Evolutionary conservation across 2,113 vertebrate species (phyloP).

Genomic region (Archilochus colubris): DNA sequence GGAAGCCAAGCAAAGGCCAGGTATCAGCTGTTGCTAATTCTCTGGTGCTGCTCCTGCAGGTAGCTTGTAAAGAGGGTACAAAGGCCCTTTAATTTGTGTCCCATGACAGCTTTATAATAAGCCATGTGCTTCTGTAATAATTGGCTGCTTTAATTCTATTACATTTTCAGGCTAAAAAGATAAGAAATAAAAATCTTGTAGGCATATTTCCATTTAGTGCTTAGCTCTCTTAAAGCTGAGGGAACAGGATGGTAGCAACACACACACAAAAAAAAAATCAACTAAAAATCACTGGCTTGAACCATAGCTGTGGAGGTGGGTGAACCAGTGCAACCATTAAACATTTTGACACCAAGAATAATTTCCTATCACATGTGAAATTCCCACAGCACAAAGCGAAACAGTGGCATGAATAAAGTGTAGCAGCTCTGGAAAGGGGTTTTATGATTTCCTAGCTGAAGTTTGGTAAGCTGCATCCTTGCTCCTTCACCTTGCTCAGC

Average conservation of each 20-base stretch:
- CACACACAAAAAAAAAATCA: not conserved
- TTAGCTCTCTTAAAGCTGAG: not conserved
- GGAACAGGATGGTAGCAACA: not conserved
- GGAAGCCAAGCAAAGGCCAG: not conserved
- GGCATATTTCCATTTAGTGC: not conserved
- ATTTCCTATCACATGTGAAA: not conserved
- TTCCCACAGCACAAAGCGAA: not conserved
- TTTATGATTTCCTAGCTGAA: not conserved
- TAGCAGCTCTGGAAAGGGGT: not conserved
- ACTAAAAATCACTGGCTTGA: not conserved
- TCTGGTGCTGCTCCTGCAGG: not conserved
- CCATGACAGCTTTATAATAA: not conserved
- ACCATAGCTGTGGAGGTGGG: not conserved
- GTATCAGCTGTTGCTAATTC: not conserved
- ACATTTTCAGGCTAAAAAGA: not conserved
- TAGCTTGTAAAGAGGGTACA: not conserved
- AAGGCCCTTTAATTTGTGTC: conserved; percentile 3
- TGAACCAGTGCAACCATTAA: not conserved
- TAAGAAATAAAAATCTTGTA: not conserved
- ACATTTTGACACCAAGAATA: not conserved
- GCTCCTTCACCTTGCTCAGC: not conserved
- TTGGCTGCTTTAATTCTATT: not conserved
- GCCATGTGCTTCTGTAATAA: not conserved
- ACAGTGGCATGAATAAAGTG: not conserved
- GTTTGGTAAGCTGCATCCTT: too few relatives aligned